Evolutionary conservation across 2,113 vertebrate species (phyloP).

Genomic region (Amazona vittata): DNA sequence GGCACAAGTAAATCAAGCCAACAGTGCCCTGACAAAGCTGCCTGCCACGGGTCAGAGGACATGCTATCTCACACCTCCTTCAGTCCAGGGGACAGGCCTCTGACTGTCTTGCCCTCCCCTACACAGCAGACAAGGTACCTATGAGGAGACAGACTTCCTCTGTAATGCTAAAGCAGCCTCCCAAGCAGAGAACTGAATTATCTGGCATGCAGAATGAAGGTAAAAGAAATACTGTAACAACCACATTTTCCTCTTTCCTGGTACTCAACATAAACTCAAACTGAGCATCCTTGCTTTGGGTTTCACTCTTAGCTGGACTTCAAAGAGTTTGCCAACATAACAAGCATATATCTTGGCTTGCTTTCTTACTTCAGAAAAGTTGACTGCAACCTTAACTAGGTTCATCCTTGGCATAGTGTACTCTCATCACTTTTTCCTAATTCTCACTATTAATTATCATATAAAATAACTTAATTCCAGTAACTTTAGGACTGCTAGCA

Average conservation of each 20-base stretch:
- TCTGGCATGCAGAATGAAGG: background rate
- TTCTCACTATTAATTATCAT: background rate
- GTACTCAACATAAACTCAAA: background rate
- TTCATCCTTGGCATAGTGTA: background rate
- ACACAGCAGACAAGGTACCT: background rate
- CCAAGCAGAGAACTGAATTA: background rate
- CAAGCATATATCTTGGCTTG: background rate
- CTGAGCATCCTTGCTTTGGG: background rate
- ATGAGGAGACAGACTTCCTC: background rate
- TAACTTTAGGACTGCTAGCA: background rate
- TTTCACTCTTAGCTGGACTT: background rate
- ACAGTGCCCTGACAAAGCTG: background rate
- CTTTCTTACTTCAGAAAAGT: background rate
- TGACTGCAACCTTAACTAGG: background rate
- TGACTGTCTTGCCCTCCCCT: background rate
- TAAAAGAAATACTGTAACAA: background rate
- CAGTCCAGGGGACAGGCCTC: background rate
- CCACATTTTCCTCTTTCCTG: background rate
- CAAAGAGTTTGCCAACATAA: background rate
- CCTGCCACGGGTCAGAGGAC: fast-evolving
- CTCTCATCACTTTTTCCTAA: background rate
- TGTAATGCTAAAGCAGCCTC: background rate
- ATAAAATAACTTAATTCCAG: background rate
- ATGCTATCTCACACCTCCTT: background rate
- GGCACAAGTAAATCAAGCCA: background rate